Evolutionary conservation across 2,113 vertebrate species (phyloP).

Genomic region (Ardeotis arabs): DNA sequence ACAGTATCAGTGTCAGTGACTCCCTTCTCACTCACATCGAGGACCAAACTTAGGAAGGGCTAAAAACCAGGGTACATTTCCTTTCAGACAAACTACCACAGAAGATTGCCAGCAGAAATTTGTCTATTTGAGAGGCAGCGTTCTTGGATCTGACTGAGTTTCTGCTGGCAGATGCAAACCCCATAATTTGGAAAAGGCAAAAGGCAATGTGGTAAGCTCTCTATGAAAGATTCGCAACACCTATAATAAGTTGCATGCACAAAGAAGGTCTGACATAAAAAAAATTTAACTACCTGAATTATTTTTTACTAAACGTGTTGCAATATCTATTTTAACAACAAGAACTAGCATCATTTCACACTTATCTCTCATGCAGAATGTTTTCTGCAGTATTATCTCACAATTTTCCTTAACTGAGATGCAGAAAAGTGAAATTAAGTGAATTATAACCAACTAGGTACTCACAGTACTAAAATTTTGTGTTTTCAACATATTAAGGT

Average conservation of each 20-base stretch:
- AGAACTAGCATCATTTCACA: not conserved
- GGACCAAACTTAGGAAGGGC: not conserved
- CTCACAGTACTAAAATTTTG: not conserved
- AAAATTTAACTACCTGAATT: not conserved
- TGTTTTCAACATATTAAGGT: not conserved
- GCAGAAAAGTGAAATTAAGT: not conserved
- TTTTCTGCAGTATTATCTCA: not conserved
- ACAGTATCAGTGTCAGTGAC: rapidly evolving
- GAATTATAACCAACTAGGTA: not conserved
- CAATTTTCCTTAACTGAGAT: not conserved
- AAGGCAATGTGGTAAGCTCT: not conserved
- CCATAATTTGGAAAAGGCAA: not conserved
- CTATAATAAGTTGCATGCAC: not conserved
- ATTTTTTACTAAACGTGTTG: not conserved
- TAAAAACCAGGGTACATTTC: not conserved
- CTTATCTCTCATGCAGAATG: not conserved
- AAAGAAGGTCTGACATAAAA: not conserved
- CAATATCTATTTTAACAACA: not conserved
- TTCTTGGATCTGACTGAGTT: not conserved
- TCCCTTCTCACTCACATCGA: not conserved
- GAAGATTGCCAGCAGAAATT: not conserved
- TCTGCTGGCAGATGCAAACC: not conserved
- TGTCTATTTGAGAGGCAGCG: not conserved
- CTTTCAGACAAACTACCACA: not conserved
- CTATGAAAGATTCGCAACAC: not conserved